These are phyloP conservation scores for Geotrupes spiniger DNA, from an alignment of 2,888 invertebrate species.

Conservation along the genomic window DNA sequence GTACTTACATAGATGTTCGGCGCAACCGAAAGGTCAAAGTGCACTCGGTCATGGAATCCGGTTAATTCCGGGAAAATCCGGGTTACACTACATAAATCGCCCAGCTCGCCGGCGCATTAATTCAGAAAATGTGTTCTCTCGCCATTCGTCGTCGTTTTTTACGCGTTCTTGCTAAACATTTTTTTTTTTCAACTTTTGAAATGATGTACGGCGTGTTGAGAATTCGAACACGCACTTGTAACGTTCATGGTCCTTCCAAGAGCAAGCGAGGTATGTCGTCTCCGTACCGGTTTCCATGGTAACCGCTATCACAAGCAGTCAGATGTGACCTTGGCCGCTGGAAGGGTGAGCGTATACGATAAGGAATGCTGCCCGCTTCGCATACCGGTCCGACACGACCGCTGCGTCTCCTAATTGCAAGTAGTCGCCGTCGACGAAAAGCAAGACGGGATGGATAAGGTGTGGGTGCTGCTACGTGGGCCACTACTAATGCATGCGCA, in stretches of 20 bases:
- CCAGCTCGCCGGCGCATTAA: no score
- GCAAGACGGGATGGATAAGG: constrained; percentile 1
- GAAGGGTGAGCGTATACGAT: constrained; percentile 27
- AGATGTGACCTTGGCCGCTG: constrained; percentile 35
- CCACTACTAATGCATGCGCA: neutral
- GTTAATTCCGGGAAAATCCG: constrained; percentile 3
- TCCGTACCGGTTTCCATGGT: constrained; percentile 31
- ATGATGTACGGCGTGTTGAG: no score
- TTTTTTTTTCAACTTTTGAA: no score
- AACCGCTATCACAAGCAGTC: constrained; percentile 32
- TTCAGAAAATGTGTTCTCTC: neutral
- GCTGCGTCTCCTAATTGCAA: constrained; percentile 14
- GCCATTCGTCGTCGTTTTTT: neutral
- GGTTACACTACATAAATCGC: neutral
- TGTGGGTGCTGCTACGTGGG: constrained; percentile 9
- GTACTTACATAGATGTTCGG: constrained; percentile 26
- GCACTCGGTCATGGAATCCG: constrained; percentile 23
- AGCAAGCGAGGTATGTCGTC: constrained; percentile 20
- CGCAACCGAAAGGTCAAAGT: constrained; percentile 30
- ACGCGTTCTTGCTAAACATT: no score
- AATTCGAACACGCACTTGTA: no score
- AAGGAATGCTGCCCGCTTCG: constrained; percentile 24
- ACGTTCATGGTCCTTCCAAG: neutral
- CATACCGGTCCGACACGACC: constrained; percentile 17
- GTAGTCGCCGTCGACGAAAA: constrained; percentile 13